Percentiles rank a stretch among this genome's conserved stretches.
Conservation (phyloP, 2,888 invertebrate species). For the Aspidiotus destructor region DNA sequence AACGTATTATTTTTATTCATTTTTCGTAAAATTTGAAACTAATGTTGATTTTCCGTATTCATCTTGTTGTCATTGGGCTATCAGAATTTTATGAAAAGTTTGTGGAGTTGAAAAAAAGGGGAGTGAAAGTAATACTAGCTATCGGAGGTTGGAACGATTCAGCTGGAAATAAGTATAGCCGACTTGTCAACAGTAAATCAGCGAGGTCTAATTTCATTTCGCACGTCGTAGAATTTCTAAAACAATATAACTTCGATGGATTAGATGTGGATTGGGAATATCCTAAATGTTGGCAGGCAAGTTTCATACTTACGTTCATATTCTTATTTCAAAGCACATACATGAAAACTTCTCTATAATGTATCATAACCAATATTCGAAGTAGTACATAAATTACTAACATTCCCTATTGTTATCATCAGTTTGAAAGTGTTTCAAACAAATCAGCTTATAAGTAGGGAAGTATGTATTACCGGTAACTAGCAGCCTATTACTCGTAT, state of each 20-base stretch:
- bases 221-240: conserved; percentile 66
- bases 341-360: too few relatives aligned
- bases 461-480: too few relatives aligned
- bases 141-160: conserved; percentile 95
- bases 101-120: conserved; percentile 51
- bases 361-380: too few relatives aligned
- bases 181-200: conserved; percentile 62
- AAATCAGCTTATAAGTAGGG: too few relatives aligned
- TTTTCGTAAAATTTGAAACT: background rate
- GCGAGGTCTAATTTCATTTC: conserved; percentile 63
- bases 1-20: background rate
- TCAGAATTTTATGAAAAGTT: conserved; percentile 79
- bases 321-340: too few relatives aligned
- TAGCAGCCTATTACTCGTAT: too few relatives aligned
- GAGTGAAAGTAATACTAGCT: conserved; percentile 52
- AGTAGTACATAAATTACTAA: too few relatives aligned
- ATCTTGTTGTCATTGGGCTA: background rate
- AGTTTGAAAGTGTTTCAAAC: too few relatives aligned
- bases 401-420: too few relatives aligned
- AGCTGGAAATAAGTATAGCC: conserved; percentile 77
- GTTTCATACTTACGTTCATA: background rate
- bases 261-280: conserved; percentile 92
- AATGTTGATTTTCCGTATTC: background rate
- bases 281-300: conserved; percentile 77
- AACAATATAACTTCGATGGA: conserved; percentile 75